phyloP scores from a whole-genome alignment of 2,888 invertebrate species.

The Notodonta ziczac region DNA sequence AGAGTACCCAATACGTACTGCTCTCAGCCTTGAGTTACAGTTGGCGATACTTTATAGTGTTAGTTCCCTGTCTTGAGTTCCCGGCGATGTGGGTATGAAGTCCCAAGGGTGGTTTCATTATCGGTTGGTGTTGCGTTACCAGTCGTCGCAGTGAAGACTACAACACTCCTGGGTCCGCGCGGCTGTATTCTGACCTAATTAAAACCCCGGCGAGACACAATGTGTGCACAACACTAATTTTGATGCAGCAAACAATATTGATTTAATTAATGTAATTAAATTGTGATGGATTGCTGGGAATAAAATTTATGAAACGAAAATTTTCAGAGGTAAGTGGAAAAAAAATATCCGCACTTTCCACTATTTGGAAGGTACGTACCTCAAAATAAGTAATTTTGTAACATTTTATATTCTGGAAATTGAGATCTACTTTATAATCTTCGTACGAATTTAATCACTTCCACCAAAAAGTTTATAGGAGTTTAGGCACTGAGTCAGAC shows the following conservation, averaged over 20 bases:
- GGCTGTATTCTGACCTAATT: slow-evolving; percentile 8
- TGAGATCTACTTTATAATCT: too few species aligned
- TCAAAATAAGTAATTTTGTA: too few species aligned
- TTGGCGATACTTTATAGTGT: too few species aligned
- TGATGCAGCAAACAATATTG: not conserved
- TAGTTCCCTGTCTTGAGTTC: not conserved
- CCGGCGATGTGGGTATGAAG: not conserved
- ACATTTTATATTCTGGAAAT: too few species aligned
- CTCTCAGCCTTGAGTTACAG: too few species aligned
- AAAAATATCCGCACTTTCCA: not conserved
- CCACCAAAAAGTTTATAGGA: too few species aligned
- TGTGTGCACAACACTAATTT: not conserved
- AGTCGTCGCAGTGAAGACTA: not conserved
- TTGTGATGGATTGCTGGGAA: not conserved
- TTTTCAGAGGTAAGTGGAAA: not conserved
- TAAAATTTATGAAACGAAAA: not conserved
- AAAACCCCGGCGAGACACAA: not conserved
- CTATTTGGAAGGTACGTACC: too few species aligned
- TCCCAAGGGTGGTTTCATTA: not conserved
- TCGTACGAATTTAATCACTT: too few species aligned
- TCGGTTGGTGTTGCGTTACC: not conserved
- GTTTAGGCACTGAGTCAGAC: too few species aligned
- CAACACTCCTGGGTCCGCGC: not conserved
- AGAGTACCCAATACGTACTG: too few species aligned
- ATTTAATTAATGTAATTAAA: not conserved